Evolutionary conservation across 2,888 invertebrate species (phyloP).

Genomic region (Epicampocera succincta): DNA sequence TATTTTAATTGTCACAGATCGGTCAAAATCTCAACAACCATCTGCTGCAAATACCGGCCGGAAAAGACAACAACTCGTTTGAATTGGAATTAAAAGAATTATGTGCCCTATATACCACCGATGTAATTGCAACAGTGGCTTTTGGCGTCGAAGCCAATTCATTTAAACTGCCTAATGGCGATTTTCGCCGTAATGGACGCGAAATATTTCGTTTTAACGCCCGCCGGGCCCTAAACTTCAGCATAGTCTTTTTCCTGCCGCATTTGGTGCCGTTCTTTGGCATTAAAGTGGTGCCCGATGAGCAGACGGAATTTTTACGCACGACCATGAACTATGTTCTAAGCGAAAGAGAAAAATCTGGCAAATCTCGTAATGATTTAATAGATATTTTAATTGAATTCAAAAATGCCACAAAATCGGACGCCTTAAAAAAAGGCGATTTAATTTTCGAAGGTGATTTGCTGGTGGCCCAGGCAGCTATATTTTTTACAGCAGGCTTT

Average conservation of each 20-base stretch:
- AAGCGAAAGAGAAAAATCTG: constrained; percentile 79
- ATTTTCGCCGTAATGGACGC: constrained; percentile 81
- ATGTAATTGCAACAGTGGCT: constrained; percentile 82
- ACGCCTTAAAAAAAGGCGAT: constrained; percentile 76
- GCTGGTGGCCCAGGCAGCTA: constrained; percentile 80
- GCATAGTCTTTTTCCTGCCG: constrained; percentile 81
- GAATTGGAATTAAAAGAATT: constrained; percentile 79
- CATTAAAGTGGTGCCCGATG: constrained; percentile 79
- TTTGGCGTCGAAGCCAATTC: constrained; percentile 82
- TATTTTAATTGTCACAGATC: constrained; percentile 66
- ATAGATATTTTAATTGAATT: constrained; percentile 83
- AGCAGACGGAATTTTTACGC: constrained; percentile 79
- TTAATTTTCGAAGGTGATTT: constrained; percentile 79
- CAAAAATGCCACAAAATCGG: constrained; percentile 74
- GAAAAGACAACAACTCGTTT: constrained; percentile 64
- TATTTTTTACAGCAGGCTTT: constrained; percentile 81
- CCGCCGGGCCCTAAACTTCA: constrained; percentile 78
- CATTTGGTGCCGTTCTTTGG: constrained; percentile 77
- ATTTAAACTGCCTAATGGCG: constrained; percentile 80
- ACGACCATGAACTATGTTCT: constrained; percentile 81
- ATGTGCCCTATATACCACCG: constrained; percentile 80
- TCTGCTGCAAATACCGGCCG: constrained; percentile 73
- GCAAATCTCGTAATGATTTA: constrained; percentile 81
- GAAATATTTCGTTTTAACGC: constrained; percentile 79
- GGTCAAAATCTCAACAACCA: constrained; percentile 77